Conservation (phyloP, 1,140 invertebrate species). For the Euwallacea similis region DNA sequence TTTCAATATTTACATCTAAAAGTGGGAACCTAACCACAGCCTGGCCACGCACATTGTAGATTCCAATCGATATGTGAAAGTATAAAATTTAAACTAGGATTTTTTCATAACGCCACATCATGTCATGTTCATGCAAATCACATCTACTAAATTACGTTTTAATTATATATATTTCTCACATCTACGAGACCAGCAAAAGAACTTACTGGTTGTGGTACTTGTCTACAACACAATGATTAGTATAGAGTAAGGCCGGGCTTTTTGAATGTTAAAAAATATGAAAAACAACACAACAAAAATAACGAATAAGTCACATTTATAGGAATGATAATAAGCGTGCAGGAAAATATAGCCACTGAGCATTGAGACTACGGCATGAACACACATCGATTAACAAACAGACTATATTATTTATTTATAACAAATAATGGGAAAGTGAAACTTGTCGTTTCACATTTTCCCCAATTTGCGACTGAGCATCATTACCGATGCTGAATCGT, state of each 20-base stretch:
- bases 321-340: slow-evolving; percentile 45
- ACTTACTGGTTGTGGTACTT: not conserved
- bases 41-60: slow-evolving; percentile 62
- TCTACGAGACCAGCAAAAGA: slow-evolving; percentile 18
- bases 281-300: slow-evolving; percentile 9
- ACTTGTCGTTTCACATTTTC: not conserved
- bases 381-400: slow-evolving; percentile 32
- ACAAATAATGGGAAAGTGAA: not conserved
- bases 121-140: slow-evolving; percentile 48
- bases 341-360: slow-evolving; percentile 39
- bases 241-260: not conserved
- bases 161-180: not conserved
- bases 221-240: not conserved
- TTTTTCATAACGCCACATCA: slow-evolving; percentile 33
- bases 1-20: slow-evolving; percentile 35
- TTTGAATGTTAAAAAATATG: not conserved
- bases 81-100: slow-evolving; percentile 8
- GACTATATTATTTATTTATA: not conserved
- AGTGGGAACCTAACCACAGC: slow-evolving; percentile 59
- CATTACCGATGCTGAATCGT: slow-evolving; percentile 8
- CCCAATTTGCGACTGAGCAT: slow-evolving; percentile 13
- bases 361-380: slow-evolving; percentile 26
- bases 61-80: slow-evolving; percentile 21
- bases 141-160: slow-evolving; percentile 34
- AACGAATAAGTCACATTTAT: slow-evolving; percentile 21